These are phyloP conservation scores for Butastur rufipennis DNA, from an alignment of 2,113 vertebrate species.

Conservation along the genomic window DNA sequence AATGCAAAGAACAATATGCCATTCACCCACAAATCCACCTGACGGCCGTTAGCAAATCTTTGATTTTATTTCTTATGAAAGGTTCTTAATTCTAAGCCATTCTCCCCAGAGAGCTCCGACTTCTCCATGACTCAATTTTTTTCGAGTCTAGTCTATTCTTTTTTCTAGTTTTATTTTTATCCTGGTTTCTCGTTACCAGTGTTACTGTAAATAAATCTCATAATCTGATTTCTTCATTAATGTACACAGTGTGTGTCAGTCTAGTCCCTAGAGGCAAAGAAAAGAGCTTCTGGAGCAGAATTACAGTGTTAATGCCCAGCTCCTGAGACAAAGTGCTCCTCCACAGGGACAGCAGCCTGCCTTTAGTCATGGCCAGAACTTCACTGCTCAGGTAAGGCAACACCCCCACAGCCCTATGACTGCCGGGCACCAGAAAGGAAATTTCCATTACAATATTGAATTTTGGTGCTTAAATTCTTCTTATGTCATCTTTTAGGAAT, in stretches of 20 bases:
- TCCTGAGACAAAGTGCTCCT: background rate
- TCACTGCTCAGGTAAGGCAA: background rate
- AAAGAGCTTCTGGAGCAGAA: background rate
- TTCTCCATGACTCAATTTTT: constrained; percentile 1
- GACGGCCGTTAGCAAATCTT: constrained; percentile 29
- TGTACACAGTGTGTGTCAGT: background rate
- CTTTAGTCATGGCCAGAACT: background rate
- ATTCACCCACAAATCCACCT: constrained; percentile 56
- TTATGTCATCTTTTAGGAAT: background rate
- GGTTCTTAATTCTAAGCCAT: constrained; percentile 31
- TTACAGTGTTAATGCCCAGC: background rate
- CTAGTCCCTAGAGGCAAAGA: background rate
- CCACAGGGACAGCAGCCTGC: background rate
- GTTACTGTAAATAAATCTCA: constrained; percentile 50
- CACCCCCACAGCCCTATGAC: rapidly evolving
- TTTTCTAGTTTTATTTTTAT: constrained; percentile 43
- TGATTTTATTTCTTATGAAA: constrained; percentile 52
- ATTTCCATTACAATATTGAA: background rate
- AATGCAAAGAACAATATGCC: constrained; percentile 43
- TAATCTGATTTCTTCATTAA: constrained; percentile 50
- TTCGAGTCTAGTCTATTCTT: background rate
- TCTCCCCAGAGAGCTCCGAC: background rate
- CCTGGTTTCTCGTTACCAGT: constrained; percentile 40
- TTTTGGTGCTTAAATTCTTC: background rate
- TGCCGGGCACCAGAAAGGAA: background rate